A percentile compares a stretch with the other conserved stretches of the same genome.
These are phyloP conservation scores for Petrocephalus schoutedeni DNA, from an alignment of 2,797 vertebrate species.

Conservation along the genomic window DNA sequence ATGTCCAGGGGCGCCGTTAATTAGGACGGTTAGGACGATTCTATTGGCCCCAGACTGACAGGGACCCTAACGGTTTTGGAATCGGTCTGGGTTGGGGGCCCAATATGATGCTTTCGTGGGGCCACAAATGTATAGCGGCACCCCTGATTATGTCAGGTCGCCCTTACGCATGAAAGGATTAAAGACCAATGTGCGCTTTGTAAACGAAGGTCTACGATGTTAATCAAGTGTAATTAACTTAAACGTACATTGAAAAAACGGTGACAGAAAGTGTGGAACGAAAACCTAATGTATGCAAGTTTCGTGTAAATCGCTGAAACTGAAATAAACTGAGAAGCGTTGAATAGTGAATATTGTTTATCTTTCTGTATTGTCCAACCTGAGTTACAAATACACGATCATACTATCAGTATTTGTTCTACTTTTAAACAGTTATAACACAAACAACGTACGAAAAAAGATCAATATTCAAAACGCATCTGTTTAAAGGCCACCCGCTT, in stretches of 20 bases:
- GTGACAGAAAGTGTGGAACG: background rate
- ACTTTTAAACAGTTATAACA: background rate
- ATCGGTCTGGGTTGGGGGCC: no score
- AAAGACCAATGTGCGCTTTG: background rate
- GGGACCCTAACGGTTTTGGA: no score
- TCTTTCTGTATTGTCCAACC: background rate
- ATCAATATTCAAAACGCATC: background rate
- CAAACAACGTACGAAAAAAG: background rate
- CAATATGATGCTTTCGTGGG: no score
- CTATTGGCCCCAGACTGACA: no score
- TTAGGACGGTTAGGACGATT: no score
- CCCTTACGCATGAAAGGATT: background rate
- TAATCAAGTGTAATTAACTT: background rate
- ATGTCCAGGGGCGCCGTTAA: background rate
- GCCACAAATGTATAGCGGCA: no score
- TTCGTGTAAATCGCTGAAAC: background rate
- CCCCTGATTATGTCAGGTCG: no score
- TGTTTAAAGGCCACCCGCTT: background rate
- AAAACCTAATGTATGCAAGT: background rate
- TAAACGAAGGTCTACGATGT: background rate
- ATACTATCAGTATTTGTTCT: background rate
- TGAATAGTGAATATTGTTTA: background rate
- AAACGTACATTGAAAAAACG: background rate
- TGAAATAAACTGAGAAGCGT: background rate
- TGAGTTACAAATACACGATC: background rate